These are phyloP conservation scores for Heliconius charithonia DNA, from an alignment of 2,888 invertebrate species.

Conservation along the genomic window DNA sequence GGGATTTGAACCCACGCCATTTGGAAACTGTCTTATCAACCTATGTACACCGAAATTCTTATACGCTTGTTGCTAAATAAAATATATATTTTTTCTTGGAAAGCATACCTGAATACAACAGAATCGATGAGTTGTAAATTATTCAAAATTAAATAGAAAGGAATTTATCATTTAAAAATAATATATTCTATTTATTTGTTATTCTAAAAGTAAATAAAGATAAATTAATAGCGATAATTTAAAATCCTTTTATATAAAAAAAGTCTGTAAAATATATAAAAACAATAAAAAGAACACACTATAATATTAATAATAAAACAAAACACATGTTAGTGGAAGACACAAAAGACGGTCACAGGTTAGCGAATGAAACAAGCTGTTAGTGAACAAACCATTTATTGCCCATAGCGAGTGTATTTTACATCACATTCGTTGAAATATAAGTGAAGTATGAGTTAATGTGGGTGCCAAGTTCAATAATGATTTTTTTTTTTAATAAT, in stretches of 20 bases:
- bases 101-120: too few relatives aligned
- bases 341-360: constrained; percentile 32
- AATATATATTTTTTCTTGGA: too few relatives aligned
- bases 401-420: constrained; percentile 32
- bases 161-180: too few relatives aligned
- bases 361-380: constrained; percentile 69
- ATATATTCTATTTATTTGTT: too few relatives aligned
- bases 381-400: constrained; percentile 66
- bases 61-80: too few relatives aligned
- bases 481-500: background rate
- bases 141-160: too few relatives aligned
- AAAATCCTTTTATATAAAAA: background rate
- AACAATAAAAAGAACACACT: background rate
- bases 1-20: too few relatives aligned
- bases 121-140: too few relatives aligned
- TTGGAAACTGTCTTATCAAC: too few relatives aligned
- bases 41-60: too few relatives aligned
- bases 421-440: constrained; percentile 28
- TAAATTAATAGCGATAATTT: background rate
- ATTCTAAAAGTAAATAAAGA: too few relatives aligned
- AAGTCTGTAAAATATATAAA: background rate
- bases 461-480: constrained; percentile 10
- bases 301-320: background rate
- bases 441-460: constrained; percentile 17
- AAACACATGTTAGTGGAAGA: background rate